These are phyloP conservation scores for Andrena camellia DNA, from an alignment of 2,888 invertebrate genomes.

Conservation along the genomic window DNA sequence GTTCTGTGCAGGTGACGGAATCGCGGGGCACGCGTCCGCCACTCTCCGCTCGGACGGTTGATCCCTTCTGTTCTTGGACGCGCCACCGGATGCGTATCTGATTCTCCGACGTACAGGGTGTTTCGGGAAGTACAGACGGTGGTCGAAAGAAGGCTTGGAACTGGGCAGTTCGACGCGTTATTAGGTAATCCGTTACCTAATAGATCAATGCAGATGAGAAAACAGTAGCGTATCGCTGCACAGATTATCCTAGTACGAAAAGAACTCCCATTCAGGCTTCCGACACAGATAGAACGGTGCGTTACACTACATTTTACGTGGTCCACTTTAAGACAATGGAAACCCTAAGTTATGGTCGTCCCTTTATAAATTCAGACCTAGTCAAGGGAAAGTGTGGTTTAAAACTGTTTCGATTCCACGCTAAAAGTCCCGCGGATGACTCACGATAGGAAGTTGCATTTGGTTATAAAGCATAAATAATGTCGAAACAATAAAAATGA, in stretches of 20 bases:
- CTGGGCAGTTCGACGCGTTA: too few species aligned
- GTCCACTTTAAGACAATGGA: neutral
- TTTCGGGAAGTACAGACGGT: neutral
- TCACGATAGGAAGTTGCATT: conserved; percentile 38
- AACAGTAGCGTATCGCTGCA: too few species aligned
- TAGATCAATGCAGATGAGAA: too few species aligned
- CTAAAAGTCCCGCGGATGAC: conserved; percentile 37
- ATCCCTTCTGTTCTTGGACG: conserved; percentile 30
- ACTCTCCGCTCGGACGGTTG: conserved; percentile 1
- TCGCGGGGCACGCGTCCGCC: conserved; percentile 38
- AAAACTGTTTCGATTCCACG: conserved; percentile 5
- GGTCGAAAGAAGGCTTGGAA: too few species aligned
- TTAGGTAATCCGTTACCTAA: too few species aligned
- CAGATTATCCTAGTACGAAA: too few species aligned
- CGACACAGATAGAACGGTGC: neutral
- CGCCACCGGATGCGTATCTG: conserved; percentile 17
- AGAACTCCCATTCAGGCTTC: too few species aligned
- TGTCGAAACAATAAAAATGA: conserved; percentile 52
- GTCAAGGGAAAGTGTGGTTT: neutral
- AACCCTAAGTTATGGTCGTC: neutral
- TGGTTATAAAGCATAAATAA: conserved; percentile 39
- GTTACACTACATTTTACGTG: neutral
- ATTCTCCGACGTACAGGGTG: neutral
- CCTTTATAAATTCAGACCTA: conserved; percentile 4
- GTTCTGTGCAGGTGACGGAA: conserved; percentile 58